These are phyloP conservation scores for Nephrocerus scutellatus DNA, from an alignment of 2,888 invertebrate species.

Conservation along the genomic window DNA sequence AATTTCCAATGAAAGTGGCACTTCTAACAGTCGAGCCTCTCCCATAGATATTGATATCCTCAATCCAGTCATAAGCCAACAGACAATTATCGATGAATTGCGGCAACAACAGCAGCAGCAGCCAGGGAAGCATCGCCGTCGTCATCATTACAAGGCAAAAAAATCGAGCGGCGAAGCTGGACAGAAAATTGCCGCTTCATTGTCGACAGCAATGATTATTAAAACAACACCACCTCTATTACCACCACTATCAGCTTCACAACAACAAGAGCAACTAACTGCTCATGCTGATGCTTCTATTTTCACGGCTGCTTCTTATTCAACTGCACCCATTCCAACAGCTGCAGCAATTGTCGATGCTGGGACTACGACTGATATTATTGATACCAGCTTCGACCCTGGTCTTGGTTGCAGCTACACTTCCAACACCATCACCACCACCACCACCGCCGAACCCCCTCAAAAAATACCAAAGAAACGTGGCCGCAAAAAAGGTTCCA, in stretches of 20 bases:
- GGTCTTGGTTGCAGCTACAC: no score
- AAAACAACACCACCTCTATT: no score
- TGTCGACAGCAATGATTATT: neutral
- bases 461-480: slow-evolving; percentile 37
- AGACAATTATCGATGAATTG: slow-evolving; percentile 23
- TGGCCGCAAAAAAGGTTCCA: slow-evolving; percentile 46
- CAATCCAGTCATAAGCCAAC: slow-evolving; percentile 21
- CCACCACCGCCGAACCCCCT: neutral
- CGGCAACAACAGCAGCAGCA: slow-evolving; percentile 14
- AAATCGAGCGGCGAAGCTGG: neutral
- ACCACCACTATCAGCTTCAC: no score
- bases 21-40: slow-evolving; percentile 34
- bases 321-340: no score
- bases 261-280: no score
- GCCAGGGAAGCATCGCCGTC: no score
- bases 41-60: slow-evolving; percentile 29
- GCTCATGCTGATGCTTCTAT: no score
- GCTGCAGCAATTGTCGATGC: no score
- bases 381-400: no score
- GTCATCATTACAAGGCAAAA: slow-evolving; percentile 9
- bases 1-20: slow-evolving; percentile 33
- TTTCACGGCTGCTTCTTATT: no score
- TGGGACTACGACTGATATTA: no score
- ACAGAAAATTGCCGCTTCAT: slow-evolving; percentile 1
- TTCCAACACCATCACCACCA: no score